Evolutionary conservation across 2,888 invertebrate species (phyloP).

Genomic region (Tenthredo scrophulariae): DNA sequence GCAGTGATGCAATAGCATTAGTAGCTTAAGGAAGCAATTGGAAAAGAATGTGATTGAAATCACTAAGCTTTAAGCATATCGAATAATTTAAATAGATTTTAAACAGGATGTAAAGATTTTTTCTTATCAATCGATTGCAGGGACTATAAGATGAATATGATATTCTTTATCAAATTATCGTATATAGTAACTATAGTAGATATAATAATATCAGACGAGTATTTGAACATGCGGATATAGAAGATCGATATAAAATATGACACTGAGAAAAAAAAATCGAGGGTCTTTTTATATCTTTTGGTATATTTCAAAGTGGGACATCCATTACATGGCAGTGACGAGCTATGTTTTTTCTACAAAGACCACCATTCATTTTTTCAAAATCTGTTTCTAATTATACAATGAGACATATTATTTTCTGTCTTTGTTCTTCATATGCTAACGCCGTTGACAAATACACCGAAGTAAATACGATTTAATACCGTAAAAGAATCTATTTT

Average conservation of each 20-base stretch:
- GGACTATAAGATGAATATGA: not conserved
- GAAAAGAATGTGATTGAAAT: not conserved
- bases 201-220: not conserved
- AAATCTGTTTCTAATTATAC: conserved; percentile 31
- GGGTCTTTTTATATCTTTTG: conserved; percentile 33
- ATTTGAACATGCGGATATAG: not conserved
- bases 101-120: not conserved
- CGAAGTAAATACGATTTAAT: conserved; percentile 42
- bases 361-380: conserved; percentile 43
- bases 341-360: conserved; percentile 59
- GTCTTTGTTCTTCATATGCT: conserved; percentile 13
- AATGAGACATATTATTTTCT: conserved; percentile 24
- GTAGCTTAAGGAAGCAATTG: not conserved
- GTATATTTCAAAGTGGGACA: conserved; percentile 54
- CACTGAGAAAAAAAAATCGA: conserved; percentile 1
- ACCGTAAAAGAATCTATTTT: conserved; percentile 33
- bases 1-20: not conserved
- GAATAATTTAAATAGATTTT: not conserved
- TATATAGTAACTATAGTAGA: not conserved
- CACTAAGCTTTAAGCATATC: not conserved
- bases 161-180: not conserved
- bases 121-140: not conserved
- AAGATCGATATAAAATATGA: not conserved
- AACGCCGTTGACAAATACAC: conserved; percentile 47
- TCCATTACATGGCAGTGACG: conserved; percentile 65